These are phyloP conservation scores for Acarapis woodi DNA, from an alignment of 1,140 invertebrate species.

Conservation along the genomic window DNA sequence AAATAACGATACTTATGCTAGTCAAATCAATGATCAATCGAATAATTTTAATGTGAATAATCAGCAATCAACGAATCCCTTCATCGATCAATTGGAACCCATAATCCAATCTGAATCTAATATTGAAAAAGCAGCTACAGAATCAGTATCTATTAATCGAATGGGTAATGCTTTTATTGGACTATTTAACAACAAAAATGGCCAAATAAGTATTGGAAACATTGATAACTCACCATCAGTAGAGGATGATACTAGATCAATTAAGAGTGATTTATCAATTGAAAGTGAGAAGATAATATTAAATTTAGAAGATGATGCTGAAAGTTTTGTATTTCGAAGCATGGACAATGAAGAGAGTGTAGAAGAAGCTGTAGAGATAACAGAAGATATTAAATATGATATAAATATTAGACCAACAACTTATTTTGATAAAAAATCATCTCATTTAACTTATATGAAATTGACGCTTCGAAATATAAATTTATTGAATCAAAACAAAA, in stretches of 20 bases:
- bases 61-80: neutral
- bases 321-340: neutral
- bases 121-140: neutral
- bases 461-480: too few relatives aligned
- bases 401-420: too few relatives aligned
- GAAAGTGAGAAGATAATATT: neutral
- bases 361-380: constrained; percentile 1
- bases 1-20: too few relatives aligned
- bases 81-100: neutral
- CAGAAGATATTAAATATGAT: too few relatives aligned
- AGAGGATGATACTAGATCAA: constrained; percentile 5
- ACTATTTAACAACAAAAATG: neutral
- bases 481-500: too few relatives aligned
- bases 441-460: too few relatives aligned
- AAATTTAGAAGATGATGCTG: neutral
- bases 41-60: neutral
- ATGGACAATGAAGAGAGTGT: neutral
- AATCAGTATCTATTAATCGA: too few relatives aligned
- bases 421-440: too few relatives aligned
- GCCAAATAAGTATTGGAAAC: neutral
- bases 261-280: constrained; percentile 4
- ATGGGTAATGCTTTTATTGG: too few relatives aligned
- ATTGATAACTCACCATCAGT: neutral
- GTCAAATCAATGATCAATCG: neutral
- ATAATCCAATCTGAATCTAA: neutral